Percentiles rank a stretch among this genome's conserved stretches.
These are phyloP conservation scores for Orthonevra nobilis DNA, from an alignment of 2,888 invertebrate genomes.

Conservation along the genomic window DNA sequence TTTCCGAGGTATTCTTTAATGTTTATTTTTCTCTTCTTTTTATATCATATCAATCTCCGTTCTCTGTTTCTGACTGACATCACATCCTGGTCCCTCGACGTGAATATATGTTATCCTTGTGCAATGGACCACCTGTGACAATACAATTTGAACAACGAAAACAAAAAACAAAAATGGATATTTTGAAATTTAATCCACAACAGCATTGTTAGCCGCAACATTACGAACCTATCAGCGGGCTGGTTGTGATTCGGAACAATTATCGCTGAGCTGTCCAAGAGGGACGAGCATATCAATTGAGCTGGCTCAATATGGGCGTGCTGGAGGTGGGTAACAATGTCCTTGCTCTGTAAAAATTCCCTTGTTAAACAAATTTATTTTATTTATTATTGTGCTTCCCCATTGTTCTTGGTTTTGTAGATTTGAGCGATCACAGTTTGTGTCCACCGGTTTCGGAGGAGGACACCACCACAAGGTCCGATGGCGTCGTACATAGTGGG, in stretches of 20 bases:
- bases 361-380: constrained; percentile 20
- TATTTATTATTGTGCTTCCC: too few species aligned
- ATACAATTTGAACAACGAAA: constrained; percentile 36
- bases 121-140: constrained; percentile 36
- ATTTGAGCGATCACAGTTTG: constrained; percentile 78
- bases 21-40: constrained; percentile 18
- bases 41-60: constrained; percentile 51
- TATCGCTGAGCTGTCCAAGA: constrained; percentile 92
- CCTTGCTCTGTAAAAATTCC: constrained; percentile 20
- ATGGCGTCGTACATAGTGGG: constrained; percentile 78
- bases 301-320: constrained; percentile 92
- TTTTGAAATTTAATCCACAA: constrained; percentile 23
- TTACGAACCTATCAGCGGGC: constrained; percentile 94
- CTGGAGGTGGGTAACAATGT: constrained; percentile 76
- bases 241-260: constrained; percentile 94
- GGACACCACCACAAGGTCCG: constrained; percentile 76
- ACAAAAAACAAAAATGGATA: constrained; percentile 6
- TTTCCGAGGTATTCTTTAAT: too few species aligned
- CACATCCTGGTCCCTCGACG: constrained; percentile 18
- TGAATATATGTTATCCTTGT: neutral
- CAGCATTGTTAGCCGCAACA: constrained; percentile 94
- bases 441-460: constrained; percentile 79
- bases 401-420: too few species aligned
- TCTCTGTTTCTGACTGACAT: constrained; percentile 40
- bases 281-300: constrained; percentile 95